Base-by-base conservation (phyloP, 2,113 vertebrate species). In the Brachirus orientalis region DNA sequence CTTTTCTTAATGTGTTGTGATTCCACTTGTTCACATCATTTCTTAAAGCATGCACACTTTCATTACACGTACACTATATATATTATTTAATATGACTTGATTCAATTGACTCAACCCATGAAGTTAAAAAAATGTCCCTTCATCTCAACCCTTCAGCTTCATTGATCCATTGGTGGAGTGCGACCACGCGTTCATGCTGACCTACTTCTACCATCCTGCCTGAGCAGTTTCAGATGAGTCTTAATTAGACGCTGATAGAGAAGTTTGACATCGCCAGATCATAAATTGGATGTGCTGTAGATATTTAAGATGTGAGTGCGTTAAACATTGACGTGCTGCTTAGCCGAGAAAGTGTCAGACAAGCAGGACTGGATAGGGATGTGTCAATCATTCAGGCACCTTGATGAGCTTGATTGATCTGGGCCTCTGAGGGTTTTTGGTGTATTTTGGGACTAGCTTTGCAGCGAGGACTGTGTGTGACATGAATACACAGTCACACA, bases 211-310 rank as follows among this genome's bases (percentile, higher is more conserved):
- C 5, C 48, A 18, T 63, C 37, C 36, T 36, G 59, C 50, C 51
- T 58, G 54, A 7, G 61, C 19, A 2, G 48, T 69, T 77, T 61
- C 69, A 58, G 55, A 64, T 18, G 41, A 50, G 68, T 36, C 69
- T 59, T 77, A 86, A 81, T 83, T 70, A 64, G 38, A 51, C 54
- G 61, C 56, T 77, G 81, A 85, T 71, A 71, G 71, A 80, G 43
- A 77, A 52, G 63, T 77, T 81, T 67, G 79, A 66, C 68, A 59
- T 52, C 69, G 50, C 74, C 63, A 36, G 52, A 68, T 75, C 57
- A 72, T 70, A 65, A 68, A 79, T 22, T 36, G 59, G 19, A 62
- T 45, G 40, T 44, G 63, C 64, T 44, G 59, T 63, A 46, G 55
- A 72, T 66, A 74, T 78, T 75, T 75, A 67, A 67, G 28, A 85